A percentile compares a stretch with the other conserved stretches of the same genome.
Evolutionary conservation across 23 tunicate species (phyloP).

Genomic region (Trididemnum miniatum): DNA sequence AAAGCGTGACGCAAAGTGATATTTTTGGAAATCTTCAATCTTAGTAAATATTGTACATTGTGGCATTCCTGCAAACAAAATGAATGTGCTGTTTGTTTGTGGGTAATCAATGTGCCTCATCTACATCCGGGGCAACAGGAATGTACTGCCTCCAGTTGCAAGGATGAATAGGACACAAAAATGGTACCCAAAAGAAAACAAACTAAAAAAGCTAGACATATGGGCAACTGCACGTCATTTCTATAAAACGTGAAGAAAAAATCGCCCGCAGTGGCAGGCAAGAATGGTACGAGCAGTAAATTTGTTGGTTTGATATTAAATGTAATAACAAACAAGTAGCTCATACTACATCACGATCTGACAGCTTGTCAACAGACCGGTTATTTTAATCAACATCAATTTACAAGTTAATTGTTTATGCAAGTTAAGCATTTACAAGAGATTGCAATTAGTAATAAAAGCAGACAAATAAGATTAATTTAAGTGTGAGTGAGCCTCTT

Average conservation of each 20-base stretch:
- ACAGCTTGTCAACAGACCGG: background rate
- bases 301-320: slow-evolving; percentile 5
- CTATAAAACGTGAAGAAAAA: too few species aligned
- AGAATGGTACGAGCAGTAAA: background rate
- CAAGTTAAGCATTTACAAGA: background rate
- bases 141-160: too few species aligned
- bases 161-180: too few species aligned
- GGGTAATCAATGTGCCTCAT: background rate
- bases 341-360: background rate
- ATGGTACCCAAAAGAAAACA: background rate
- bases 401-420: background rate
- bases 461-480: too few species aligned
- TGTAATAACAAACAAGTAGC: slow-evolving; percentile 8
- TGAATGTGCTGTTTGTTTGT: background rate
- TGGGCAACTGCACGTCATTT: too few species aligned
- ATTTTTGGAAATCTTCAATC: background rate
- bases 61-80: background rate
- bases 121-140: background rate
- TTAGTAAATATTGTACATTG: background rate
- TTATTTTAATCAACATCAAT: slow-evolving; percentile 3
- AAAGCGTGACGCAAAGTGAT: background rate
- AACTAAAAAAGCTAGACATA: background rate
- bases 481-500: too few species aligned
- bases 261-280: too few species aligned
- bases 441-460: background rate